A percentile compares a stretch with the other conserved stretches of the same genome.
Conservation (phyloP, 2,888 invertebrate species). For the Rosalia funebris region DNA sequence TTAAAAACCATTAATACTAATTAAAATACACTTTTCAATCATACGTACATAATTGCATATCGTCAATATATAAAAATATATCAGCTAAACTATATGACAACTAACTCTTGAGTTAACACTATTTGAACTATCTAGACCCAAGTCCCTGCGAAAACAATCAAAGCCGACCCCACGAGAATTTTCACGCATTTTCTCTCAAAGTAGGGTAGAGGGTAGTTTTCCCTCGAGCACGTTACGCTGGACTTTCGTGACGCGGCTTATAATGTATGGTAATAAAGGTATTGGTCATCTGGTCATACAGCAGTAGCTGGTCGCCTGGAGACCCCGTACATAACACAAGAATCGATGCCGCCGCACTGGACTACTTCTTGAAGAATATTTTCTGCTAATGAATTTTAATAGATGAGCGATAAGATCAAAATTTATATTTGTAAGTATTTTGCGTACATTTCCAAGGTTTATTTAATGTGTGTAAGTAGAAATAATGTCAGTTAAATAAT, state of each 20-base stretch:
- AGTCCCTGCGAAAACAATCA: constrained; percentile 12
- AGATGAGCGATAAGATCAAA: constrained; percentile 16
- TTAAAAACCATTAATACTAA: constrained; percentile 18
- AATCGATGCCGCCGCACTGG: constrained; percentile 47
- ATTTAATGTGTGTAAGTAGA: too few relatives aligned
- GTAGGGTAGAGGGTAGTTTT: constrained; percentile 13
- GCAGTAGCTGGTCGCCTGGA: constrained; percentile 55
- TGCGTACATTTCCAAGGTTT: neutral
- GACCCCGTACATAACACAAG: constrained; percentile 55
- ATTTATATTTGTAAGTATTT: constrained; percentile 11
- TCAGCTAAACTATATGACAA: neutral
- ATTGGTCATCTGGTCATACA: constrained; percentile 57
- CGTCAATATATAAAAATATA: neutral
- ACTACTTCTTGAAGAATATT: constrained; percentile 33
- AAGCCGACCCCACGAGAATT: constrained; percentile 5
- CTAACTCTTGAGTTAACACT: too few relatives aligned
- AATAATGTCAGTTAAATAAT: too few relatives aligned
- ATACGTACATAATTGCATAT: neutral
- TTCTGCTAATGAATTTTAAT: constrained; percentile 25
- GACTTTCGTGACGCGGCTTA: constrained; percentile 42
- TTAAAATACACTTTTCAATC: neutral
- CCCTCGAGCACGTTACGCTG: constrained; percentile 14
- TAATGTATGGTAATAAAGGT: constrained; percentile 50
- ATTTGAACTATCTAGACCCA: constrained; percentile 3
- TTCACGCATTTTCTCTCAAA: constrained; percentile 18